Conservation (phyloP, 2,113 vertebrate genomes). For the Myrmecophaga tridactyla region DNA sequence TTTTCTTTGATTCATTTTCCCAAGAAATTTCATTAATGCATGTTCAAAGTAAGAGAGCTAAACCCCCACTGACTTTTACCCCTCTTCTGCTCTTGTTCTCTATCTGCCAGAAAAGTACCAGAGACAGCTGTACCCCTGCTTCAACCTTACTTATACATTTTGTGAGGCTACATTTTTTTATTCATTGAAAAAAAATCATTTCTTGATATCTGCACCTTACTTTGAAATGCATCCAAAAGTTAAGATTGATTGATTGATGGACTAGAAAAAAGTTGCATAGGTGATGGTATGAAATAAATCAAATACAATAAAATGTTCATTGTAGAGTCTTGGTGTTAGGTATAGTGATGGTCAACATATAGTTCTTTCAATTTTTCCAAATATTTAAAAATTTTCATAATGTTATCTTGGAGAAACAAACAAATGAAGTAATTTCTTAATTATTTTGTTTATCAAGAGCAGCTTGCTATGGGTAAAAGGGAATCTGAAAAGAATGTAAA, state of each 20-base stretch:
- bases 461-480: background rate
- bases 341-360: background rate
- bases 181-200: slow-evolving; percentile 10
- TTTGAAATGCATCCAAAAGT: background rate
- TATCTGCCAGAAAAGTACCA: background rate
- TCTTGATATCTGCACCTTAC: background rate
- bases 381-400: slow-evolving; percentile 9
- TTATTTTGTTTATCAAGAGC: slow-evolving; percentile 22
- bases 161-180: background rate
- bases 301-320: background rate
- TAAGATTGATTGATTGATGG: background rate
- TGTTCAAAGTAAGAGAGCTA: slow-evolving; percentile 46
- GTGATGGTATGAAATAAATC: background rate
- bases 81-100: background rate
- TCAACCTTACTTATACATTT: background rate
- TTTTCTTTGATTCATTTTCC: slow-evolving; percentile 64
- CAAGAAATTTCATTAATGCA: slow-evolving; percentile 63
- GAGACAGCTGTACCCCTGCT: background rate
- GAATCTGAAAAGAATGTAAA: background rate
- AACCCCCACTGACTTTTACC: background rate
- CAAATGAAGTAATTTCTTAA: background rate
- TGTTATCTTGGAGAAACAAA: background rate
- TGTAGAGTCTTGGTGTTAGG: background rate
- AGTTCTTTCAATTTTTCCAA: background rate
- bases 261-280: background rate